Percentiles rank a stretch among this genome's conserved stretches.
Conservation (phyloP, 2,888 invertebrate species). For the Phania funesta region DNA sequence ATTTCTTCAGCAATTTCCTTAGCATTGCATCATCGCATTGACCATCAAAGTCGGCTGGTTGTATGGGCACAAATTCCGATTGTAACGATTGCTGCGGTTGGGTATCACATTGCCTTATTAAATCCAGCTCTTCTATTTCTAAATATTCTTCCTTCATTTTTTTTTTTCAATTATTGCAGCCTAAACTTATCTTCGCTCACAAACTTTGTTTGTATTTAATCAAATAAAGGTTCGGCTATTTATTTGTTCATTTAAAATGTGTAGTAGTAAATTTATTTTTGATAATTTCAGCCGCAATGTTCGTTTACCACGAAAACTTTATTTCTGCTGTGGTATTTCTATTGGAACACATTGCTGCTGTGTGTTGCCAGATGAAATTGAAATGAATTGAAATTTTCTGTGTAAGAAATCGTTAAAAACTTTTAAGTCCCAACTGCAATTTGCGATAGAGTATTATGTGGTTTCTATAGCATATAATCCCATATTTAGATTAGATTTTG, state of each 20-base stretch:
- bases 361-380: background rate
- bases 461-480: too few species aligned
- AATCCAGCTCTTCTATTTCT: slow-evolving; percentile 64
- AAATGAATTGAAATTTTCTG: background rate
- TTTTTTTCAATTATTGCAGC: background rate
- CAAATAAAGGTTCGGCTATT: slow-evolving; percentile 17
- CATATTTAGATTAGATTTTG: too few species aligned
- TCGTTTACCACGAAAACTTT: slow-evolving; percentile 52
- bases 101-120: slow-evolving; percentile 35
- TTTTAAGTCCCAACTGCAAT: too few species aligned
- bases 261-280: slow-evolving; percentile 42
- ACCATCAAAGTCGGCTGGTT: slow-evolving; percentile 30
- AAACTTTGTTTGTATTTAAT: background rate
- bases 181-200: background rate
- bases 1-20: slow-evolving; percentile 51
- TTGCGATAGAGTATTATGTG: too few species aligned
- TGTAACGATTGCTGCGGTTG: slow-evolving; percentile 66
- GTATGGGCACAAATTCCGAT: slow-evolving; percentile 51
- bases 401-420: too few species aligned
- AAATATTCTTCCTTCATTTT: slow-evolving; percentile 62
- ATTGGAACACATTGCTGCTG: background rate
- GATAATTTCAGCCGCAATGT: slow-evolving; percentile 3
- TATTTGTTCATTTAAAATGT: slow-evolving; percentile 1
- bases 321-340: slow-evolving; percentile 13
- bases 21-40: slow-evolving; percentile 50